Conservation (phyloP, 2,888 invertebrate genomes). For the Margaritifera margaritifera region DNA sequence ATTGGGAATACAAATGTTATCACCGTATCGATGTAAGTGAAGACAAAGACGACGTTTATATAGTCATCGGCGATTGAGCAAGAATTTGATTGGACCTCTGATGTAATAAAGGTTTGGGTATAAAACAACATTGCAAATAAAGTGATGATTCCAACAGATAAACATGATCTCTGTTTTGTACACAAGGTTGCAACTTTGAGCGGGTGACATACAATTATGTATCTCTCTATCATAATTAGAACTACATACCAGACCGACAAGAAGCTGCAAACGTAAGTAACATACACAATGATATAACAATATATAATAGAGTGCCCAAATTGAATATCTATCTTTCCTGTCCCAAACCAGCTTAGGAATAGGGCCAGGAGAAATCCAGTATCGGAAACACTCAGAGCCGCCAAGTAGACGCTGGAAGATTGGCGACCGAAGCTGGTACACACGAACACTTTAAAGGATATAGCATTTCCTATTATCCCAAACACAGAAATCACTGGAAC, state of each 20-base stretch:
- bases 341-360: constrained; percentile 71
- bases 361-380: constrained; percentile 82
- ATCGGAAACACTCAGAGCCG: constrained; percentile 85
- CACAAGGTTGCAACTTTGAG: constrained; percentile 73
- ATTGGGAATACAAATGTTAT: constrained; percentile 57
- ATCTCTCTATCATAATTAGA: constrained; percentile 88
- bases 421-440: constrained; percentile 81
- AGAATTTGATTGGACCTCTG: constrained; percentile 22
- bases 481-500: constrained; percentile 80
- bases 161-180: constrained; percentile 45
- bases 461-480: constrained; percentile 83
- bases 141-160: constrained; percentile 34
- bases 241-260: constrained; percentile 90
- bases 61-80: constrained; percentile 35
- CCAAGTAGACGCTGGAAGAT: constrained; percentile 85
- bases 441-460: constrained; percentile 84
- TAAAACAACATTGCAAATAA: constrained; percentile 50
- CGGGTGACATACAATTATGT: constrained; percentile 86
- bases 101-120: constrained; percentile 56
- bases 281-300: constrained; percentile 49
- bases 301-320: constrained; percentile 10
- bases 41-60: constrained; percentile 36
- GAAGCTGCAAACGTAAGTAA: constrained; percentile 81
- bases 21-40: constrained; percentile 55
- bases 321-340: constrained; percentile 21